phyloP scores from a whole-genome alignment of 2,888 invertebrate species.

The Galeopsomyia nigrocyanea region DNA sequence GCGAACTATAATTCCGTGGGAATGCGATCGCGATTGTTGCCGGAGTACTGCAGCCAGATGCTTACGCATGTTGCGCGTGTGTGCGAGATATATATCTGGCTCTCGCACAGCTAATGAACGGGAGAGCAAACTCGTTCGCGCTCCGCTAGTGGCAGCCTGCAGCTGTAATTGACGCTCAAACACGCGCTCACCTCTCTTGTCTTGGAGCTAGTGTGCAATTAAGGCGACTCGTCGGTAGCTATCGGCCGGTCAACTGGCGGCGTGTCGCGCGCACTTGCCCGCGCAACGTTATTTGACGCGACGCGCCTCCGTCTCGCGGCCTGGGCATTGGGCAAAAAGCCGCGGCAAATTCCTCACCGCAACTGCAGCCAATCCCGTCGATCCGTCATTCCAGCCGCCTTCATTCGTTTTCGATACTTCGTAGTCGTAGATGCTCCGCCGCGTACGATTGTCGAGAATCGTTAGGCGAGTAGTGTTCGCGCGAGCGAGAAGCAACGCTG shows the following conservation, averaged over 20 bases:
- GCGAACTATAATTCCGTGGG: constrained; percentile 59
- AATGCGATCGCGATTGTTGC: constrained; percentile 50
- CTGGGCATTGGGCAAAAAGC: no score
- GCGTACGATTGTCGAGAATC: constrained; percentile 31
- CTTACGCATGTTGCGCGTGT: constrained; percentile 27
- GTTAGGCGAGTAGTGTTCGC: constrained; percentile 12
- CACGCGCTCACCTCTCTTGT: constrained; percentile 45
- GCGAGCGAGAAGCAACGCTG: constrained; percentile 40
- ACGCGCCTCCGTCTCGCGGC: no score
- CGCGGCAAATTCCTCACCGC: no score
- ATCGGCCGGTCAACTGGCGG: no score
- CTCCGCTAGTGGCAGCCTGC: constrained; percentile 40
- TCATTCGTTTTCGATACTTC: no score
- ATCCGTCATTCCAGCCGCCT: no score
- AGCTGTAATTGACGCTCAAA: constrained; percentile 58
- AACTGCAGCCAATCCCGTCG: no score
- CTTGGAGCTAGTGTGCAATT: constrained; percentile 47
- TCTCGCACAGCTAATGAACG: constrained; percentile 58
- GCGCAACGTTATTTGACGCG: no score
- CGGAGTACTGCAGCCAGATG: neutral
- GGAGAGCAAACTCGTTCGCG: constrained; percentile 59
- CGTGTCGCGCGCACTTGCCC: no score
- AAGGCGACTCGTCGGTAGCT: constrained; percentile 46
- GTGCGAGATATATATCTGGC: constrained; percentile 32
- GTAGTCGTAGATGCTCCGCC: no score